A percentile compares a stretch with the other conserved stretches of the same genome.
phyloP scores from a whole-genome alignment of 2,113 vertebrate genomes.

The Sigmodon hispidus region DNA sequence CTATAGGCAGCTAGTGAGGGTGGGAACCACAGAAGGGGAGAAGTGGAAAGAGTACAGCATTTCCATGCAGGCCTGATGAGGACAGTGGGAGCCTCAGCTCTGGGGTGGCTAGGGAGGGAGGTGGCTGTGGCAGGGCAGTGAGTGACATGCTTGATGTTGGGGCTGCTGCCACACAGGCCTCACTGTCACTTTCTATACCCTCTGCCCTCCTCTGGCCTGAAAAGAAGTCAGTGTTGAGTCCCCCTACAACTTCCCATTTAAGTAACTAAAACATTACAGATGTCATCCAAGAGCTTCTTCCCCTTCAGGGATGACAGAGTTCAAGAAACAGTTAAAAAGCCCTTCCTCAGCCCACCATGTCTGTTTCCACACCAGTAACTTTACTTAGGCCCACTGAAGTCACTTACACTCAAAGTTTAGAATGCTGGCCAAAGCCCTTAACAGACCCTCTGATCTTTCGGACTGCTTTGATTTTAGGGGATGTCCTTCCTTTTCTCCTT shows the following conservation, averaged over 20 bases:
- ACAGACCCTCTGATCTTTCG: slow-evolving; percentile 53
- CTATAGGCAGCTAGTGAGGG: slow-evolving; percentile 41
- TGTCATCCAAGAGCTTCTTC: not conserved
- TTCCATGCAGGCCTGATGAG: slow-evolving; percentile 81
- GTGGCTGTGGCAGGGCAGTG: slow-evolving; percentile 69
- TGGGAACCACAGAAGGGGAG: not conserved
- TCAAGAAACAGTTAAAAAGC: slow-evolving; percentile 60
- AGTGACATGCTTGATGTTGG: slow-evolving; percentile 74
- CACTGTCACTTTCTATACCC: slow-evolving; percentile 48
- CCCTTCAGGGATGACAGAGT: slow-evolving; percentile 29
- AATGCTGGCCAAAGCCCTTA: slow-evolving; percentile 72
- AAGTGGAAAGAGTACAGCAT: slow-evolving; percentile 58
- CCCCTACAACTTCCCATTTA: slow-evolving; percentile 2
- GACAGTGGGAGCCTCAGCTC: slow-evolving; percentile 35
- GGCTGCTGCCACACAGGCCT: slow-evolving; percentile 32
- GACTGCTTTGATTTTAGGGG: slow-evolving; percentile 59
- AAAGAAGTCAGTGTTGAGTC: slow-evolving; percentile 4
- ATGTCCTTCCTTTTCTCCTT: not conserved
- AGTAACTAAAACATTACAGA: not conserved
- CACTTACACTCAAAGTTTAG: slow-evolving; percentile 77
- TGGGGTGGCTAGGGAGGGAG: not conserved
- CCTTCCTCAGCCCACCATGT: not conserved
- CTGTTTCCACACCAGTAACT: slow-evolving; percentile 34
- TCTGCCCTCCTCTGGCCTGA: slow-evolving; percentile 49
- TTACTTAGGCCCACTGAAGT: slow-evolving; percentile 58